These are phyloP conservation scores for Drosophila affinis DNA, from an alignment of 2,888 invertebrate species.

Conservation along the genomic window DNA sequence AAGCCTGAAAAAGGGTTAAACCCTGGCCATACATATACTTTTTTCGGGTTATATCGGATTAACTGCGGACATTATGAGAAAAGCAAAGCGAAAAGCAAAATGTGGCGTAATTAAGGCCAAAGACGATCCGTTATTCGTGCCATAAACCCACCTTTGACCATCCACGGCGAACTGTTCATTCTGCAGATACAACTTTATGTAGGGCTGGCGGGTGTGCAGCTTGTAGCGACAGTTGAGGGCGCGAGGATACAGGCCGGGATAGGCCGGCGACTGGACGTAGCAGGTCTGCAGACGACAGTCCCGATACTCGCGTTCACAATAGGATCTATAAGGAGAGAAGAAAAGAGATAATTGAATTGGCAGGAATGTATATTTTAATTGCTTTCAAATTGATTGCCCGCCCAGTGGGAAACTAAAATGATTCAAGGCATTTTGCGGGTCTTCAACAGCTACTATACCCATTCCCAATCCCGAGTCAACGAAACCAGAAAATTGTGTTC, in stretches of 20 bases:
- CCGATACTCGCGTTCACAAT: conserved; percentile 94
- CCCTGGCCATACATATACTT: too few species aligned
- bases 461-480: conserved; percentile 53
- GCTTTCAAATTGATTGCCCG: conserved; percentile 50
- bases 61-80: too few species aligned
- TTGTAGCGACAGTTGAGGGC: conserved; percentile 96
- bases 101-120: neutral
- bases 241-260: conserved; percentile 95
- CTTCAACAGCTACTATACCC: neutral
- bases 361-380: conserved; percentile 56
- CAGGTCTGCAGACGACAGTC: conserved; percentile 96
- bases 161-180: conserved; percentile 97
- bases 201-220: conserved; percentile 93
- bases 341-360: conserved; percentile 37
- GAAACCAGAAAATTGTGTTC: conserved; percentile 79
- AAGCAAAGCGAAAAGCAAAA: too few species aligned
- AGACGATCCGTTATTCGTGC: too few species aligned
- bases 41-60: too few species aligned
- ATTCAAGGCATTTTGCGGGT: conserved; percentile 15
- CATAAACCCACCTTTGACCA: conserved; percentile 87
- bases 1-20: neutral
- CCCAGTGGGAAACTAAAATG: conserved; percentile 27
- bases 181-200: conserved; percentile 95
- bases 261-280: conserved; percentile 96
- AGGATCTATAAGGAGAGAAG: conserved; percentile 86